Evolutionary conservation across 1,140 invertebrate genomes (phyloP), one percentile per base, ranked within the genome.

Genomic region (Zaprionus ghesquierei): DNA sequence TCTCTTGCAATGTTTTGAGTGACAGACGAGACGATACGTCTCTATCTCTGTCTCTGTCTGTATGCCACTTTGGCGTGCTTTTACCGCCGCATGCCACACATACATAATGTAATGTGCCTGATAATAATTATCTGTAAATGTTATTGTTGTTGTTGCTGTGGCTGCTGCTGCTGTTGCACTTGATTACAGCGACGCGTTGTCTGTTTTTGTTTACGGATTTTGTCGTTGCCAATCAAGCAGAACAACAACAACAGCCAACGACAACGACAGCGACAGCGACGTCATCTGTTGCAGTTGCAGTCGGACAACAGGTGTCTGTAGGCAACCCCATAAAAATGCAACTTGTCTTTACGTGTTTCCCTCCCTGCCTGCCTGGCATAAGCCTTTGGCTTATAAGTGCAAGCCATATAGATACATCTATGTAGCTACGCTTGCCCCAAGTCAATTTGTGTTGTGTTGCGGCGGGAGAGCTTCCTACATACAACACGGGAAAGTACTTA

Each of bases 401-500:
- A 6, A 2, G 20, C 29, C 46, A 63, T 63, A 51, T 38, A 63
- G 60, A 63, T 63, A 53, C 46, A 63, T 63, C 35, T 38, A 63
- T 46, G 53, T 63, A 53, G 61, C 6, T 22, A 51, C 22, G 13
- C 22, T 13, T 25, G 2, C 6, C 10, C 12, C 35, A 2, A 3
- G 3, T 5, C 33, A 6, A n/a, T n/a, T n/a, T n/a, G 29, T 31
- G 29, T 31, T 2, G 35, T 15, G n/a, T 38, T 5, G 31, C 10
- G 3, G 9, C 9, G 10, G 2, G 8, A 29, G 44, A 60, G 44
- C 60, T 58, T 51, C 44, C 53, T 66, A 62, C 54, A 66, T 66
- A 62, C 54, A 66, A 71, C 69, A 71, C 20, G 8, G 15, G 25
- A 71, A 71, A 59, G 25, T 58, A 65, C 53, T 65, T 63, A 31